phyloP scores from a whole-genome alignment of 2,113 vertebrate genomes.

The Xenopus borealis region DNA sequence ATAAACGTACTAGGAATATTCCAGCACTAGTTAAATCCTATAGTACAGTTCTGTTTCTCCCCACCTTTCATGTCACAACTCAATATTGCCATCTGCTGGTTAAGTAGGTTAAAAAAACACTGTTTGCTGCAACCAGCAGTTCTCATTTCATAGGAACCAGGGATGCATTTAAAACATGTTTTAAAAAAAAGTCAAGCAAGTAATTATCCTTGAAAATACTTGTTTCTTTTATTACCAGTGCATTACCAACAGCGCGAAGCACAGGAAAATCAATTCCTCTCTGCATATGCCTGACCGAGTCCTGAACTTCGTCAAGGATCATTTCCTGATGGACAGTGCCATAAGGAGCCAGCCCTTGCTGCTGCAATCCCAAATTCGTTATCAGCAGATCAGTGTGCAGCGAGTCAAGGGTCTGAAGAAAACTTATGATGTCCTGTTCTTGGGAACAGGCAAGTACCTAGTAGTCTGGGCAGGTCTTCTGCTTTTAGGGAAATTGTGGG shows the following conservation, averaged over 20 bases:
- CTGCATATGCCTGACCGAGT: conserved; percentile 93
- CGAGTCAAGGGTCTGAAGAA: conserved; percentile 56
- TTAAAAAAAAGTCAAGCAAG: no score
- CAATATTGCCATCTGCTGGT: no score
- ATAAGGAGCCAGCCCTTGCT: conserved; percentile 83
- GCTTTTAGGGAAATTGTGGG: no score
- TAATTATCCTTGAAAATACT: no score
- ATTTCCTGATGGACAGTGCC: conserved; percentile 89
- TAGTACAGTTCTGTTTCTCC: no score
- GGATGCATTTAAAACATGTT: no score
- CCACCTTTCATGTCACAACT: no score
- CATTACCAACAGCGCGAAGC: conserved; percentile 76
- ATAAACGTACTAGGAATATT: no score
- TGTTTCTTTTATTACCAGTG: conserved; percentile 65
- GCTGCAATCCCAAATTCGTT: conserved; percentile 76
- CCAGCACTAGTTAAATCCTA: no score
- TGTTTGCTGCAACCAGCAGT: no score
- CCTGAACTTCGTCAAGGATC: conserved; percentile 94
- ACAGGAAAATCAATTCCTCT: conserved; percentile 79
- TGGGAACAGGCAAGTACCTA: conserved; percentile 78
- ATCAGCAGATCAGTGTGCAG: conserved; percentile 84
- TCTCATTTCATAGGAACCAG: no score
- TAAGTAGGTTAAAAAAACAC: no score
- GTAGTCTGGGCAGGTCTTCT: background rate
- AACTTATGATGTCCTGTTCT: conserved; percentile 81